These are phyloP conservation scores for Palythoa heliodiscus DNA, from an alignment of 92 coral and sea anemone species.

Conservation along the genomic window DNA sequence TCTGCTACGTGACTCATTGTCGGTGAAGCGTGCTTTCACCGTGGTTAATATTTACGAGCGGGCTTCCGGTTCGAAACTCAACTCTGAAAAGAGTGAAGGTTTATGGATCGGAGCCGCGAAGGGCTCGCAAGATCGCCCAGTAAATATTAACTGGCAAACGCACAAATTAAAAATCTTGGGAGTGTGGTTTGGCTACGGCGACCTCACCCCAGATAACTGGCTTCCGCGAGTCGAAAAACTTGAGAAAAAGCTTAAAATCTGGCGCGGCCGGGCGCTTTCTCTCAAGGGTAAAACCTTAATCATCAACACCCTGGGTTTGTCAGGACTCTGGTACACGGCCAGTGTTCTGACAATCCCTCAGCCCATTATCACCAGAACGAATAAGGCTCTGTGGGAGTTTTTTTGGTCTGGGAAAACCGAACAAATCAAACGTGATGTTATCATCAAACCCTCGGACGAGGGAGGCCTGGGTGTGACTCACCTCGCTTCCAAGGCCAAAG, in stretches of 20 bases:
- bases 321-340: not conserved
- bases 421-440: too few species aligned
- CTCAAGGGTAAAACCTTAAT: slow-evolving; percentile 4
- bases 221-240: not conserved
- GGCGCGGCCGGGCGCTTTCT: not conserved
- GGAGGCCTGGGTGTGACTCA: not conserved
- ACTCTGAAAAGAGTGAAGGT: not conserved
- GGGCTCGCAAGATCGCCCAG: not conserved
- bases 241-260: not conserved
- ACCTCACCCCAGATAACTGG: not conserved
- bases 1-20: slow-evolving; percentile 3
- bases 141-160: not conserved
- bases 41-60: not conserved
- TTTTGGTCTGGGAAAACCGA: too few species aligned
- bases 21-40: not conserved
- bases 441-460: too few species aligned
- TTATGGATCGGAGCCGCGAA: not conserved
- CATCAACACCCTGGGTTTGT: not conserved
- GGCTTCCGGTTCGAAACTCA: not conserved
- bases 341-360: too few species aligned
- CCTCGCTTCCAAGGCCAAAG: not conserved
- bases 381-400: too few species aligned
- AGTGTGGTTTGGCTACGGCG: not conserved
- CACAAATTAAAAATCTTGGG: not conserved
- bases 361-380: too few species aligned